Conservation (phyloP, 2,113 vertebrate species). For the Dunckerocampus dactyliophorus region DNA sequence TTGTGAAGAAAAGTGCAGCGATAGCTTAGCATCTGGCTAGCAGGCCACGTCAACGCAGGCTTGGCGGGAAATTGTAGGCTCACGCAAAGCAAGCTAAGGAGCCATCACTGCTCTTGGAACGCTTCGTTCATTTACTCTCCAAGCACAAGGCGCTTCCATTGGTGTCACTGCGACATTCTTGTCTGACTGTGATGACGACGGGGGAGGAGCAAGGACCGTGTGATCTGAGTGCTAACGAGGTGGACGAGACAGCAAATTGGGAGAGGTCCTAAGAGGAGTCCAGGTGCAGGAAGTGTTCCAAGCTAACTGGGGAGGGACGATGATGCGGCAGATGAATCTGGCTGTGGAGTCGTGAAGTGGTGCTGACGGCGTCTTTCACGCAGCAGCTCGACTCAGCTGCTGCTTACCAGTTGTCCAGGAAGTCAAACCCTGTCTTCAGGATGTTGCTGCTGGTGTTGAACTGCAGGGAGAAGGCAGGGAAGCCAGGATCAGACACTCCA, state of each 20-base stretch:
- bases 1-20: neutral
- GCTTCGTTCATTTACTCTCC: no score
- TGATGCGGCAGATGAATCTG: neutral
- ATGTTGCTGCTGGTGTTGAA: constrained; percentile 82
- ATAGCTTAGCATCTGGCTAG: neutral
- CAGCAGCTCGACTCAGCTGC: neutral
- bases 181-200: no score
- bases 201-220: no score
- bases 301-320: neutral
- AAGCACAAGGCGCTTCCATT: no score
- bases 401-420: constrained; percentile 96
- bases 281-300: neutral
- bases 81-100: neutral
- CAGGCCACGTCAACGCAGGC: neutral
- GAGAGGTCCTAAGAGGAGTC: neutral
- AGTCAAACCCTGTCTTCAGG: constrained; percentile 98
- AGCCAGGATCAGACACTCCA: neutral
- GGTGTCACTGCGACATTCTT: no score
- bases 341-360: constrained; percentile 17
- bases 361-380: constrained; percentile 12
- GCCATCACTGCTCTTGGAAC: neutral
- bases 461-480: constrained; percentile 59
- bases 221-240: no score
- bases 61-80: neutral
- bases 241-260: no score